Conservation (phyloP, 2,113 vertebrate species). For the Terrapene triunguis region DNA sequence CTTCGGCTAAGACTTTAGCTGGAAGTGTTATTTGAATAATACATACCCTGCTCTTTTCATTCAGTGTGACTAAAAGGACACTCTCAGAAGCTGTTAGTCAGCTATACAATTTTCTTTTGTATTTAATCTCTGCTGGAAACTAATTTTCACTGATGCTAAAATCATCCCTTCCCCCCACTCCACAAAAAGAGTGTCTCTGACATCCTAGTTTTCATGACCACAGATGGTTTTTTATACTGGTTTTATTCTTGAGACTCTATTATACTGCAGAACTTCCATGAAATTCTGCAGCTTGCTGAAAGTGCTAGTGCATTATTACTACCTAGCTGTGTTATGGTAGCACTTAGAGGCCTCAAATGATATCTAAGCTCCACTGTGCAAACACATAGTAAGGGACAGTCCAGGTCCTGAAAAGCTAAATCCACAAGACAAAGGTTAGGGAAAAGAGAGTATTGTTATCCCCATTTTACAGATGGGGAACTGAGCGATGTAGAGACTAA, state of each 20-base stretch:
- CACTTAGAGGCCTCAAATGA: not conserved
- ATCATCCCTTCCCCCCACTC: not conserved
- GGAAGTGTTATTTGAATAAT: not conserved
- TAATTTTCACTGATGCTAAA: not conserved
- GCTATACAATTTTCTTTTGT: not conserved
- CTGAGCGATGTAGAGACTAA: no score
- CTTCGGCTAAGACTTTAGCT: not conserved
- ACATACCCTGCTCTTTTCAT: not conserved
- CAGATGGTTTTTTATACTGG: accelerated
- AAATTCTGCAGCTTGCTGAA: not conserved
- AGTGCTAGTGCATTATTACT: not conserved
- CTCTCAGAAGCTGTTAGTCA: not conserved
- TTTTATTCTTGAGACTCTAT: not conserved
- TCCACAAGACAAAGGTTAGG: not conserved
- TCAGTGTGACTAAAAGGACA: not conserved
- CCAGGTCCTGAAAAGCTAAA: not conserved
- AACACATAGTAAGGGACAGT: not conserved
- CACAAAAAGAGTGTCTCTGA: not conserved
- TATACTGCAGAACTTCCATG: not conserved
- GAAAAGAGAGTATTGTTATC: not conserved
- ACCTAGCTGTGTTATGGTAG: not conserved
- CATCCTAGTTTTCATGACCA: not conserved
- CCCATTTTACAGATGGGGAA: no score
- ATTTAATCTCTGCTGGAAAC: not conserved
- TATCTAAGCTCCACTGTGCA: not conserved